Base-by-base conservation (phyloP, 37 sponge, comb jelly and placozoan species). In the Agelas oroides region DNA sequence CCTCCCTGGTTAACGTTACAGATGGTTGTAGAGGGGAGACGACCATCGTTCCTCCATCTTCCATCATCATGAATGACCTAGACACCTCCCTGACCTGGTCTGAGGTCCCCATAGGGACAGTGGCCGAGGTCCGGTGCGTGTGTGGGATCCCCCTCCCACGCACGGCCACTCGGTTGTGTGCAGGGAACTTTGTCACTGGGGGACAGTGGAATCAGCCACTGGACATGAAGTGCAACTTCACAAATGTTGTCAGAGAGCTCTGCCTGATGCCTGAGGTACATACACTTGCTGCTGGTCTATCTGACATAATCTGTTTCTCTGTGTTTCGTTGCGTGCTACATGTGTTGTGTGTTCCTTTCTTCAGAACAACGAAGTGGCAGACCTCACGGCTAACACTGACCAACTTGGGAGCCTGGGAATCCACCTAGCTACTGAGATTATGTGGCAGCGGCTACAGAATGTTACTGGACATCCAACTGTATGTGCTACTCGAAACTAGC, bases 121-220 rank as follows among this genome's bases (percentile, higher is more conserved):
- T 76, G 31, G 67, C 64, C 33, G 30, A 15, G 33, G n/a, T 53
- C 1, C 24, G 21, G 13, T 90, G 91, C 76, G 86, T 82, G 24
- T 90, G 91, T 80, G 82, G 75, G 5, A 52, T 55, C 23, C 23
- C 11, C 18, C 23, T 60, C 2, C 17, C 57, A 25, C 30, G 36
- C 38, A 21, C 24, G 5, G 91, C 86, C 38, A 76, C 80, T 2
- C 58, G 91, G 25, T n/a, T 21, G 34, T 90, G 91, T 81, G 76
- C 40, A 24, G 91, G 91, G 18, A 30, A 76, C 28, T 90, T 80
- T 66, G 38, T 16, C n/a, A 46, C n/a, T 81, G 82, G 86, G 62
- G 86, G 70, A 58, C 20, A 31, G 56, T 90, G 91, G 91, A 28
- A 53, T 19, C 31, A 57, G 16, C 75, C 86, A 37, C 21, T 70